These are phyloP conservation scores for Craseonycteris thonglongyai DNA, from an alignment of 2,113 vertebrate species.

Conservation along the genomic window DNA sequence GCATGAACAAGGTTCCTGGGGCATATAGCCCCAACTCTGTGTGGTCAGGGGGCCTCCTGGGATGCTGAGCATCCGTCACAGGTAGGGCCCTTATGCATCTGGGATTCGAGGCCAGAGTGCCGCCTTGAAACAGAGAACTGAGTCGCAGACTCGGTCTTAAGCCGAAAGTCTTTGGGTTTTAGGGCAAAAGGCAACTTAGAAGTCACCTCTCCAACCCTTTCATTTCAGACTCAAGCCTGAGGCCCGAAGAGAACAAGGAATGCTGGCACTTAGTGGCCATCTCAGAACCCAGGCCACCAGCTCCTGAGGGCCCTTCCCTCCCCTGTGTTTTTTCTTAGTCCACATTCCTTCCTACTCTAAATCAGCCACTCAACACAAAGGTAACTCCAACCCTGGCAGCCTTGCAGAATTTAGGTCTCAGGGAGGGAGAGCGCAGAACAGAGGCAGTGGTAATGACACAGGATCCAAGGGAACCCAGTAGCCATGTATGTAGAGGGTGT, in stretches of 20 bases:
- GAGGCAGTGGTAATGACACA: background rate
- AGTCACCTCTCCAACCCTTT: background rate
- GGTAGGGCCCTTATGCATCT: background rate
- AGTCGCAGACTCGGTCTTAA: background rate
- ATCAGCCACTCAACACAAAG: background rate
- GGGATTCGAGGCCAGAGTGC: background rate
- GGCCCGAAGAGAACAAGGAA: background rate
- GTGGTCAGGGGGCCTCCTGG: background rate
- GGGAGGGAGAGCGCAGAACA: background rate
- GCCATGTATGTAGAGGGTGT: background rate
- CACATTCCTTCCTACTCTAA: background rate
- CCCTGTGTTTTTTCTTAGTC: background rate
- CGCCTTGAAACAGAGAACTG: background rate
- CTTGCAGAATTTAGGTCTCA: background rate
- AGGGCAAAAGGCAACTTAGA: background rate
- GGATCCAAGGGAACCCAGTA: background rate
- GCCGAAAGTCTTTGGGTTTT: background rate
- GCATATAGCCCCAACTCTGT: background rate
- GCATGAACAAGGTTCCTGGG: background rate
- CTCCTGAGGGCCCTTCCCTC: background rate
- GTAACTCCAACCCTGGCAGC: background rate
- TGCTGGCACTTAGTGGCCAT: background rate
- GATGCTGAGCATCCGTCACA: background rate
- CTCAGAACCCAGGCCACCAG: background rate
- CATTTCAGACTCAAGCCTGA: background rate